Percentiles rank a stretch among this genome's conserved stretches.
phyloP scores from a whole-genome alignment of 1,140 invertebrate genomes.

The Agrilus planipennis region DNA sequence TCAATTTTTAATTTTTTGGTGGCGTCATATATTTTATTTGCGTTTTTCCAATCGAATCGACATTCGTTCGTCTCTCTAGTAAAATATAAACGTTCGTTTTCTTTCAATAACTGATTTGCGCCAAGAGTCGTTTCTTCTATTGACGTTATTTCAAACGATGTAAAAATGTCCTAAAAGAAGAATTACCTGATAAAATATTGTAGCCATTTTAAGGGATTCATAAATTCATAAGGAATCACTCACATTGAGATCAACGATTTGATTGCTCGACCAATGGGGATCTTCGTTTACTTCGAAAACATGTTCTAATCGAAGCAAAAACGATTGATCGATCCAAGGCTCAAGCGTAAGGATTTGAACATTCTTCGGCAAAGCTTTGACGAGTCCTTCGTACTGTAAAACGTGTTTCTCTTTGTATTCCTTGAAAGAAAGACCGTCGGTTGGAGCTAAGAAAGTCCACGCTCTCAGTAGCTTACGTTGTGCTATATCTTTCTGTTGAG shows the following conservation, averaged over 20 bases:
- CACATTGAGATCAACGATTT: constrained; percentile 34
- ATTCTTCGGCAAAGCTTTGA: constrained; percentile 37
- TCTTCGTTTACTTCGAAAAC: constrained; percentile 44
- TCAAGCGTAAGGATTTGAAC: constrained; percentile 60
- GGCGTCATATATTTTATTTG: no score
- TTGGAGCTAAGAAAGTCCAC: constrained; percentile 13
- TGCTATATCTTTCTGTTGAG: constrained; percentile 6
- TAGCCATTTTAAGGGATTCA: background rate
- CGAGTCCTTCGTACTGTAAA: constrained; percentile 10
- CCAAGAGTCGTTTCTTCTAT: constrained; percentile 22
- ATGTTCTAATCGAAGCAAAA: constrained; percentile 52
- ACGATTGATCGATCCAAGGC: constrained; percentile 38
- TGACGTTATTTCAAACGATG: constrained; percentile 17
- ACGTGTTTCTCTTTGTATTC: constrained; percentile 10
- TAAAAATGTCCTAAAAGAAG: constrained; percentile 21
- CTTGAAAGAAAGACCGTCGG: constrained; percentile 5
- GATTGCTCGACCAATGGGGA: constrained; percentile 30
- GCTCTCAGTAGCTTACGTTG: constrained; percentile 18
- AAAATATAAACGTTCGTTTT: constrained; percentile 19
- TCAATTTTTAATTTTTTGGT: no score
- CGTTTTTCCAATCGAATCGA: no score
- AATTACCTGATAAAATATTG: background rate
- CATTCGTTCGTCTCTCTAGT: no score
- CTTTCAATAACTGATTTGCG: constrained; percentile 20
- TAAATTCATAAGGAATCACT: background rate